Evolutionary conservation across 2,113 vertebrate genomes (phyloP).

Genomic region (Hemibagrus wyckioides): DNA sequence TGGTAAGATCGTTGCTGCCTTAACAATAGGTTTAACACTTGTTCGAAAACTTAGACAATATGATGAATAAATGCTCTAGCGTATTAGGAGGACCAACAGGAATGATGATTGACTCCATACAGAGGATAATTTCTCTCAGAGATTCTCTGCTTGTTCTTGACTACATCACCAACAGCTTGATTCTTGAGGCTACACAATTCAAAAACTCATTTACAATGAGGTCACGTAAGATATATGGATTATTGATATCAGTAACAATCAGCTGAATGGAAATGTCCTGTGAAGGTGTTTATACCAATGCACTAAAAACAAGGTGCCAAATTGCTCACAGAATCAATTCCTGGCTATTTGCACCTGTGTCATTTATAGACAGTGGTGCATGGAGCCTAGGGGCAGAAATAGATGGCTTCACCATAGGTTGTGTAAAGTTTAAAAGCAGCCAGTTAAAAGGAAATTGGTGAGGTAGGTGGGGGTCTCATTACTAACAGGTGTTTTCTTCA

Average conservation of each 20-base stretch:
- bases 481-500: slow-evolving; percentile 58
- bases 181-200: neutral
- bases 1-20: neutral
- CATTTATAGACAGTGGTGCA: slow-evolving; percentile 11
- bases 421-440: slow-evolving; percentile 43
- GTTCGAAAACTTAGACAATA: neutral
- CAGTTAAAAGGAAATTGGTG: slow-evolving; percentile 62
- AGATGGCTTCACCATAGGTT: slow-evolving; percentile 49
- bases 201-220: too few species aligned
- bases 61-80: neutral
- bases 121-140: neutral
- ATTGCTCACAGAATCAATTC: neutral
- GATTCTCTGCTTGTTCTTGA: neutral
- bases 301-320: neutral
- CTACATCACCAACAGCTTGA: neutral
- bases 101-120: neutral
- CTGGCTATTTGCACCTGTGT: slow-evolving; percentile 36
- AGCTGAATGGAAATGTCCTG: neutral
- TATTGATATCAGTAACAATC: neutral
- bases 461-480: slow-evolving; percentile 65
- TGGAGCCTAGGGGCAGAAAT: slow-evolving; percentile 42
- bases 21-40: neutral
- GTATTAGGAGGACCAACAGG: neutral
- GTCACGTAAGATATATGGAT: neutral
- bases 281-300: neutral